These are phyloP conservation scores for Nannobrachium achirus DNA, from an alignment of 2,113 vertebrate genomes.

Conservation along the genomic window DNA sequence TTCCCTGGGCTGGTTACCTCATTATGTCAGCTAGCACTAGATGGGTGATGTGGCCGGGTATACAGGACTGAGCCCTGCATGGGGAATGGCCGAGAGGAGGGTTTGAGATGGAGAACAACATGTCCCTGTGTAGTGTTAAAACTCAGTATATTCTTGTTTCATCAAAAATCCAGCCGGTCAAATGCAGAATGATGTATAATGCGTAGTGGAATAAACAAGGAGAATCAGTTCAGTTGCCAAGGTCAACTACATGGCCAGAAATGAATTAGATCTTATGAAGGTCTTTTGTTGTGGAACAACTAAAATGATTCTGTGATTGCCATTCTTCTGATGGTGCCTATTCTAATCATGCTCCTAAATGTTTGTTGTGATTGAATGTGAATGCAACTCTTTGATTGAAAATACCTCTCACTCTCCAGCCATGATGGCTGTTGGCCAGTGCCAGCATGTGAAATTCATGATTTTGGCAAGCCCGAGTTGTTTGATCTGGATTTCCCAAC, in stretches of 20 bases:
- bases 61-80: background rate
- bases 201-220: conserved; percentile 7
- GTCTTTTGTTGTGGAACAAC: conserved; percentile 7
- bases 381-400: conserved; percentile 56
- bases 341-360: conserved; percentile 20
- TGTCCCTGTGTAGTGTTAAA: background rate
- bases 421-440: conserved; percentile 34
- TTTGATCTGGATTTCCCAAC: conserved; percentile 65
- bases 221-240: conserved; percentile 16
- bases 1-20: background rate
- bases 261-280: conserved; percentile 6
- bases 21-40: background rate
- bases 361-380: conserved; percentile 49
- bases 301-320: conserved; percentile 24
- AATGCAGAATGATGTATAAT: conserved; percentile 28
- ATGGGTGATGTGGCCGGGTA: background rate
- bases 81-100: background rate
- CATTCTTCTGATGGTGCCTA: conserved; percentile 2
- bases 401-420: conserved; percentile 59
- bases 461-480: conserved; percentile 62
- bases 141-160: background rate
- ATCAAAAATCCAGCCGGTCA: background rate
- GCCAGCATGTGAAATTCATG: conserved; percentile 70
- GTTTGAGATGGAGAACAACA: background rate
- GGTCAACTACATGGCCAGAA: background rate